phyloP scores from a whole-genome alignment of 2,888 invertebrate genomes.

The Stegophylla sp. region DNA sequence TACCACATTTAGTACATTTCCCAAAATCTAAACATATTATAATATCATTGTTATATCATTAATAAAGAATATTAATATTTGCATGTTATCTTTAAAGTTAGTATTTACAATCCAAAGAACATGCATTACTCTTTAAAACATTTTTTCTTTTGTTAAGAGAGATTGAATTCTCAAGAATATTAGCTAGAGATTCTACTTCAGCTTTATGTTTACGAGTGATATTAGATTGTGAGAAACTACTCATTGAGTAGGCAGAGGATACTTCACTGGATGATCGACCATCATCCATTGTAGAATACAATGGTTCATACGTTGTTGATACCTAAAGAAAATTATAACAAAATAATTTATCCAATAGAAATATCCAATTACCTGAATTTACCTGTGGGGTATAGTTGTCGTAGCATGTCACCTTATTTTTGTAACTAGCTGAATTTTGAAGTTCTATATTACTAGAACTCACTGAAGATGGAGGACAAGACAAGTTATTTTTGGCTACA shows the following conservation, averaged over 20 bases:
- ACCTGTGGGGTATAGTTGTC: constrained; percentile 71
- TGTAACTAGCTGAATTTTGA: constrained; percentile 75
- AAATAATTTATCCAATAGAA: constrained; percentile 20
- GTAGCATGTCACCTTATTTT: constrained; percentile 6
- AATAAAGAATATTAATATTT: too few species aligned
- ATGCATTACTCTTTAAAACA: neutral
- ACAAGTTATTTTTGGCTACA: constrained; percentile 71
- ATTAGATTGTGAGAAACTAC: constrained; percentile 54
- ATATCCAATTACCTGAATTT: too few species aligned
- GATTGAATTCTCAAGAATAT: constrained; percentile 87
- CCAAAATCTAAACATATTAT: too few species aligned
- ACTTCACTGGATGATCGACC: constrained; percentile 73
- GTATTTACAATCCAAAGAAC: neutral
- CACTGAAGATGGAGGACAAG: constrained; percentile 86
- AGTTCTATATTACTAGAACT: constrained; percentile 90
- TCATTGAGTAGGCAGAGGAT: constrained; percentile 73
- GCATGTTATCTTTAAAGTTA: neutral
- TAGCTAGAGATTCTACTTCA: constrained; percentile 87
- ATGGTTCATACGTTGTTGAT: constrained; percentile 81
- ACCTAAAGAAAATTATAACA: constrained; percentile 65
- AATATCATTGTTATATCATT: too few species aligned
- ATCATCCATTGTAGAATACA: constrained; percentile 90
- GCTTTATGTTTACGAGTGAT: constrained; percentile 69
- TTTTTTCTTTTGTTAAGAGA: constrained; percentile 2
- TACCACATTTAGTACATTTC: constrained; percentile 91